Evolutionary conservation across 2,888 invertebrate species (phyloP).

Genomic region (Thecocarcelia acutangulata): DNA sequence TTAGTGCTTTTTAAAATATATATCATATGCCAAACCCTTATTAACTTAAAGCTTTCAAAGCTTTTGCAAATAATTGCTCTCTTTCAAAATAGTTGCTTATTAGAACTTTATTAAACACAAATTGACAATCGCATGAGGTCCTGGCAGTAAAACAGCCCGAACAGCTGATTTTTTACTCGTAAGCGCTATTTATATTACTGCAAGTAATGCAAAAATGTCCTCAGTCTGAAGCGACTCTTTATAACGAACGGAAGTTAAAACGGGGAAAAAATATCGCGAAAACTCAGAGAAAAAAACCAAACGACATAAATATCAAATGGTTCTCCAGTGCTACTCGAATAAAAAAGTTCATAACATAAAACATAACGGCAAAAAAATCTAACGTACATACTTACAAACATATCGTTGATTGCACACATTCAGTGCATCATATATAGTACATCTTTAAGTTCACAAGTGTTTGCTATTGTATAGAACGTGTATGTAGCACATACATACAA

Average conservation of each 20-base stretch:
- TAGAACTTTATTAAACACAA: not conserved
- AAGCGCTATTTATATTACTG: constrained; percentile 72
- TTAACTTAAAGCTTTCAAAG: constrained; percentile 24
- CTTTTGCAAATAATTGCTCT: constrained; percentile 1
- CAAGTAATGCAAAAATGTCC: constrained; percentile 69
- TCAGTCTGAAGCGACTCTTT: constrained; percentile 77
- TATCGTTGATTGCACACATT: not conserved
- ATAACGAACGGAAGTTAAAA: constrained; percentile 73
- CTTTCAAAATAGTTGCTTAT: not conserved
- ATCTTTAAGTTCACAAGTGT: constrained; percentile 24
- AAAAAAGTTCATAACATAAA: constrained; percentile 15
- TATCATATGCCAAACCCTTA: constrained; percentile 3
- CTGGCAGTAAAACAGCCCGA: constrained; percentile 50
- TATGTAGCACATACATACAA: constrained; percentile 19
- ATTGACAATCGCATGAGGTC: constrained; percentile 53
- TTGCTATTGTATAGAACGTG: constrained; percentile 12
- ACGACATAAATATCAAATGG: constrained; percentile 47
- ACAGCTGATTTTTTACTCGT: constrained; percentile 58
- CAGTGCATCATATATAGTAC: not conserved
- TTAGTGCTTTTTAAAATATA: not conserved
- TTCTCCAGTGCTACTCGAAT: constrained; percentile 27
- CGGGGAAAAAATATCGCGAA: constrained; percentile 41
- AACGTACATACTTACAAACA: constrained; percentile 6
- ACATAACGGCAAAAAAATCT: constrained; percentile 40
- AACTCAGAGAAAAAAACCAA: constrained; percentile 16